Evolutionary conservation across 2,113 vertebrate species (phyloP).

Genomic region (Cephalopterus ornatus): DNA sequence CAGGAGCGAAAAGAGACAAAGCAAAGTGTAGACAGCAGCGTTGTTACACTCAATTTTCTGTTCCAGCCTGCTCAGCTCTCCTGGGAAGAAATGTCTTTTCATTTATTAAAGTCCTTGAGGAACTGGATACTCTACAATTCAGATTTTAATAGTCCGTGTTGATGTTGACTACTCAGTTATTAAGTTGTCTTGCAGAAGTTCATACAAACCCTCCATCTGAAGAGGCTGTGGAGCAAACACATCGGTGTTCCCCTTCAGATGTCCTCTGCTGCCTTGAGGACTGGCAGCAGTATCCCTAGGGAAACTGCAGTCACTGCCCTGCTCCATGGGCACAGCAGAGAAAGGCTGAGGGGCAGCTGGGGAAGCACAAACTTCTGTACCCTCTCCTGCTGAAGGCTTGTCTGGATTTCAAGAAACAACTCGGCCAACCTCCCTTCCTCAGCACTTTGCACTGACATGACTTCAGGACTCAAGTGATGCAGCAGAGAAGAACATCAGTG

Average conservation of each 20-base stretch:
- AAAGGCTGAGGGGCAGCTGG: neutral
- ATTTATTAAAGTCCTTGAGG: constrained; percentile 28
- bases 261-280: neutral
- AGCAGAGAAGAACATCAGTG: neutral
- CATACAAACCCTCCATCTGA: neutral
- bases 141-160: neutral
- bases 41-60: neutral
- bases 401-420: neutral
- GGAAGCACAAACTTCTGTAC: neutral
- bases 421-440: neutral
- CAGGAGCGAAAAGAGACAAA: neutral
- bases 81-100: constrained; percentile 8
- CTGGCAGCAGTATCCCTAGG: neutral
- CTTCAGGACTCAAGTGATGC: rapidly evolving
- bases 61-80: neutral
- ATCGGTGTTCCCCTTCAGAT: neutral
- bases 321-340: neutral
- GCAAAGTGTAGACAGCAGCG: neutral
- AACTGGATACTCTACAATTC: constrained; percentile 20
- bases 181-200: constrained; percentile 49
- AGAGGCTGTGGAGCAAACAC: neutral
- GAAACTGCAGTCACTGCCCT: neutral
- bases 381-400: neutral
- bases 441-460: neutral
- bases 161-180: constrained; percentile 39